phyloP scores from a whole-genome alignment of 2,888 invertebrate genomes.

The Nysson spinosus region DNA sequence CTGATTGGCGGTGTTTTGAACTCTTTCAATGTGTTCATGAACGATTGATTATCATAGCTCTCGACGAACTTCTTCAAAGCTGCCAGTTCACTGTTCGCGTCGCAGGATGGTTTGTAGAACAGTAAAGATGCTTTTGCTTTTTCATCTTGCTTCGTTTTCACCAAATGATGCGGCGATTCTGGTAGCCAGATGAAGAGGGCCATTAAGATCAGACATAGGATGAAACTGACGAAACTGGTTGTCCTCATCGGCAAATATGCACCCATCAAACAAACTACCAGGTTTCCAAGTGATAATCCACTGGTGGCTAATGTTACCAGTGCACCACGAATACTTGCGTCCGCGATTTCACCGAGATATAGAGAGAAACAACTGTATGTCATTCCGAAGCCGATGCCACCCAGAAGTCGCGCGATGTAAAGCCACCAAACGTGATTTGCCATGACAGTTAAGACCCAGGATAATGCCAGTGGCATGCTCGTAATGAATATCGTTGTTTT shows the following conservation, averaged over 20 bases:
- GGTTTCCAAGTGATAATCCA: constrained; percentile 64
- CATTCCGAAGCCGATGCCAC: constrained; percentile 59
- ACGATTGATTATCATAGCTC: constrained; percentile 23
- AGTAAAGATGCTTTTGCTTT: constrained; percentile 60
- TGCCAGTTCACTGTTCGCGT: constrained; percentile 59
- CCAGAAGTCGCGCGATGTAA: constrained; percentile 50
- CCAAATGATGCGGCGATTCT: constrained; percentile 69
- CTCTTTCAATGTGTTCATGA: constrained; percentile 40
- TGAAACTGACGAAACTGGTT: constrained; percentile 58
- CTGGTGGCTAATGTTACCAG: constrained; percentile 63
- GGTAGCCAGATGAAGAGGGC: constrained; percentile 64
- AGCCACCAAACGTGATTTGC: constrained; percentile 58
- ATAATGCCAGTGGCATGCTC: constrained; percentile 49
- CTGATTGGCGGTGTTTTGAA: constrained; percentile 44
- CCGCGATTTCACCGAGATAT: constrained; percentile 67
- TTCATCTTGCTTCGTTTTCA: constrained; percentile 43
- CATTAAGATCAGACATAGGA: constrained; percentile 55
- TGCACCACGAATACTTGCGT: constrained; percentile 67
- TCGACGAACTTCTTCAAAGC: constrained; percentile 60
- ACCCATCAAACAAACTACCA: constrained; percentile 67
- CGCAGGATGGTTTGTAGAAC: constrained; percentile 65
- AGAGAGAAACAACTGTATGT: constrained; percentile 63
- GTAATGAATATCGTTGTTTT: constrained; percentile 57
- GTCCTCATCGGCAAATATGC: constrained; percentile 61
- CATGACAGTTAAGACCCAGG: constrained; percentile 58